Conservation (phyloP, 2,113 vertebrate genomes). For the Neotragus moschatus region DNA sequence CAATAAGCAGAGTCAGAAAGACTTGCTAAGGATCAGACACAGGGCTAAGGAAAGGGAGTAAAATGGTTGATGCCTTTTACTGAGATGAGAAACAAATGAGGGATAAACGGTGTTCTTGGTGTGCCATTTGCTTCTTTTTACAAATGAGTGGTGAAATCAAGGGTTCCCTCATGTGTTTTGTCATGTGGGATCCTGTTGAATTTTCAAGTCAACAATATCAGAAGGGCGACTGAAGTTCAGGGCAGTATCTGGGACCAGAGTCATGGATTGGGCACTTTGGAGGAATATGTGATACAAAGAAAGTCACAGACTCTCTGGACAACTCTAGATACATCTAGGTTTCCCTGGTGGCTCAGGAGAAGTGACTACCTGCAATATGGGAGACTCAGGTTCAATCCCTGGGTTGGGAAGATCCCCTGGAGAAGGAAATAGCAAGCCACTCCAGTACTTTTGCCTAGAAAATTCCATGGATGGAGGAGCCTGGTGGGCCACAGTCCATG, state of each 20-base stretch:
- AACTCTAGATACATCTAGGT: not conserved
- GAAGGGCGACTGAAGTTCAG: too few species aligned
- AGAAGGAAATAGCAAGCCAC: too few species aligned
- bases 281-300: not conserved
- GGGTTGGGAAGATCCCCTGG: too few species aligned
- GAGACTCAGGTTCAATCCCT: too few species aligned
- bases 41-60: not conserved
- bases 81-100: not conserved
- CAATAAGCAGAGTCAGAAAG: not conserved
- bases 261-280: not conserved
- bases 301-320: not conserved
- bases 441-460: not conserved
- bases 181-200: not conserved
- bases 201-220: not conserved
- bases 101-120: not conserved
- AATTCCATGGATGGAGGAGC: not conserved
- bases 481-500: too few species aligned
- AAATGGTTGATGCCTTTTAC: not conserved
- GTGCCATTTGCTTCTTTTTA: not conserved
- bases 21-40: not conserved
- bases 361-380: too few species aligned
- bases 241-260: not conserved
- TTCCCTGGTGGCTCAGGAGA: too few species aligned
- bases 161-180: not conserved
- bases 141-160: rapidly evolving